These are phyloP conservation scores for Tortrix viridana DNA, from an alignment of 2,888 invertebrate genomes.

Conservation along the genomic window DNA sequence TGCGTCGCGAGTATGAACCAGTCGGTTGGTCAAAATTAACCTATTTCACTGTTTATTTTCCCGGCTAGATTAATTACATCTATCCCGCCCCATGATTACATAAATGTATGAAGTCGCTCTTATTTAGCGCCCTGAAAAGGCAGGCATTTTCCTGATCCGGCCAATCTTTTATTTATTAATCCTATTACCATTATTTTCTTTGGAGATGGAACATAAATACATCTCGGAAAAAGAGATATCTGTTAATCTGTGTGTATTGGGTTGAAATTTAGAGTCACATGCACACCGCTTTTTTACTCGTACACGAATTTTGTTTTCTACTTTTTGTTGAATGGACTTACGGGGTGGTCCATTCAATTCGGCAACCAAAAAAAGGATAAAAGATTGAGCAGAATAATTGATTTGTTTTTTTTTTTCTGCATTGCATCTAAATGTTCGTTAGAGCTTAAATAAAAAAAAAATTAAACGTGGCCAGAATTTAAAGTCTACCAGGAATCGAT, in stretches of 20 bases:
- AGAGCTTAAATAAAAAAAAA: too few relatives aligned
- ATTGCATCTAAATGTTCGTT: too few relatives aligned
- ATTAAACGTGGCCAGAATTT: too few relatives aligned
- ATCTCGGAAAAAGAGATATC: neutral
- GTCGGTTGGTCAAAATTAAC: slow-evolving; percentile 38
- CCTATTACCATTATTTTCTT: slow-evolving; percentile 30
- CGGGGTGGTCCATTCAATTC: too few relatives aligned
- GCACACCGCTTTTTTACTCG: too few relatives aligned
- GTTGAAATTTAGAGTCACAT: too few relatives aligned
- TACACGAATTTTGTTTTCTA: too few relatives aligned
- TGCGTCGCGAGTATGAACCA: slow-evolving; percentile 37
- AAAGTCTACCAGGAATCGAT: too few relatives aligned
- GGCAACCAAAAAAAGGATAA: too few relatives aligned
- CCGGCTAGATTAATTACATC: slow-evolving; percentile 27
- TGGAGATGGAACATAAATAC: slow-evolving; percentile 21
- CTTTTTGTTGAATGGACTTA: too few relatives aligned
- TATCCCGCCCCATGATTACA: slow-evolving; percentile 24
- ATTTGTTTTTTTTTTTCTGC: too few relatives aligned
- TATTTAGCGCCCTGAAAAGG: slow-evolving; percentile 17
- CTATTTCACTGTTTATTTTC: slow-evolving; percentile 13
- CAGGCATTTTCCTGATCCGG: slow-evolving; percentile 10
- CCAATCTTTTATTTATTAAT: slow-evolving; percentile 32
- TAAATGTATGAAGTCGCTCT: slow-evolving; percentile 23
- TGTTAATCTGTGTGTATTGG: neutral
- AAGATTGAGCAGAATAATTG: too few relatives aligned